Base-by-base conservation (phyloP, 2,113 vertebrate species). In the Xiphophorus couchianus region DNA sequence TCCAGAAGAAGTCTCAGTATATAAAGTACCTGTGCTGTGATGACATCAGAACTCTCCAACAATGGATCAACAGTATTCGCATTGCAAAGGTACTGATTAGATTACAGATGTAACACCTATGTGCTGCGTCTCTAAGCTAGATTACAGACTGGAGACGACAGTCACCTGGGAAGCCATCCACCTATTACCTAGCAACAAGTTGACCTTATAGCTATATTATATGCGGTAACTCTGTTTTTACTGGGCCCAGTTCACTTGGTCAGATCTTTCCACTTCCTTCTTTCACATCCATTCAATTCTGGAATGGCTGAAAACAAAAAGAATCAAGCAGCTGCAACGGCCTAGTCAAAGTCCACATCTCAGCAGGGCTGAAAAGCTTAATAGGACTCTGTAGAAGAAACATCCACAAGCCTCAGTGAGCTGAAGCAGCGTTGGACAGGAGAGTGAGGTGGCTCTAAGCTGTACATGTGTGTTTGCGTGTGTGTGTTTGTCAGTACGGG, bases 1-100 rank as follows among this genome's bases (percentile, higher is more conserved):
- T 99, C 82, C 98, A 99, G 91, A 99, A 99, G 92, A 99, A 99
- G 89, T 99, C 98, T 12, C 98, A 99, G 87, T 99, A 99, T 89
- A 98, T 99, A 86, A 99, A 97, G 84, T 99, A 99, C 64, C 96
- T 99, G 73, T 99, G 98, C 81, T 99, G 98, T 80, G 98, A 99
- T 48, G 98, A 99, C 51, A 89, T 97, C 80, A 95, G 98, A 89
- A 97, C 95, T 27, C 95, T 99, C 29, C 97, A 99, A 66, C 98
- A 98, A 33, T 99, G 98, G 98, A 94, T 98, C 89, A 99, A 97
- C 80, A 97, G 98, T 14, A 97, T 99, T 73, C 97, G 98, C 66
- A 99, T 99, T 5, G 96, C 98, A 65, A 99, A 99, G 96, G 98
- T 98, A 94, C 81, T 6, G 14, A 31, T 14, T 5, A 6, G 15